Evolutionary conservation across 1,140 invertebrate genomes (phyloP).

Genomic region (Anoplolepis gracilipes): DNA sequence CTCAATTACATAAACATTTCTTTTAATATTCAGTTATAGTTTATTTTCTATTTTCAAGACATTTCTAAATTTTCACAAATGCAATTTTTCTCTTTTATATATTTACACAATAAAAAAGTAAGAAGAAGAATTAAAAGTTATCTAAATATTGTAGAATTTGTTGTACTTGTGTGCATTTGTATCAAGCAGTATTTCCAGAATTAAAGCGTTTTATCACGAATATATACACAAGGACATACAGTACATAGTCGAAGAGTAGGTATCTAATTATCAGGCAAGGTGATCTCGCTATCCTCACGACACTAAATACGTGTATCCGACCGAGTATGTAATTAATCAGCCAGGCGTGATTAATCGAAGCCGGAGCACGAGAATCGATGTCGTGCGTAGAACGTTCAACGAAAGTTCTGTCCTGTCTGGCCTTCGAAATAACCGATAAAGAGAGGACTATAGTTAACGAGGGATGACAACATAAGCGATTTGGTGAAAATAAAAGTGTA

Average conservation of each 20-base stretch:
- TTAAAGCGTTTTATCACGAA: not conserved
- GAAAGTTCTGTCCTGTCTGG: conserved; percentile 61
- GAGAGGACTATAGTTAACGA: conserved; percentile 5
- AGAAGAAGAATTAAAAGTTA: not conserved
- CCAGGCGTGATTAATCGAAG: conserved; percentile 66
- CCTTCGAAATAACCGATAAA: conserved; percentile 20
- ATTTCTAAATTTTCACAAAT: not conserved
- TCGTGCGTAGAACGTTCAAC: conserved; percentile 57
- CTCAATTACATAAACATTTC: not conserved
- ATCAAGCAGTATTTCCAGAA: not conserved
- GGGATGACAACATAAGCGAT: not conserved
- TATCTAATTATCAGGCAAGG: conserved; percentile 47
- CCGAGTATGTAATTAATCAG: conserved; percentile 69
- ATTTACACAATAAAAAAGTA: not conserved
- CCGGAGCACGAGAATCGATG: conserved; percentile 59
- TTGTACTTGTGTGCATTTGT: not conserved
- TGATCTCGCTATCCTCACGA: conserved; percentile 58
- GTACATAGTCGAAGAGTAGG: conserved; percentile 2
- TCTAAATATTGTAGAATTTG: not conserved
- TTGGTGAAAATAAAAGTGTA: not conserved
- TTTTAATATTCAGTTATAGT: not conserved
- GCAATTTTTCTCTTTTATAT: not conserved
- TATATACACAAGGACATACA: not conserved
- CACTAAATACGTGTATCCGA: conserved; percentile 67
- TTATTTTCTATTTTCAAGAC: conserved; percentile 13